Evolutionary conservation across 2,113 vertebrate species (phyloP), one percentile per base, ranked within the genome.

Genomic region (Accipiter cooperii): DNA sequence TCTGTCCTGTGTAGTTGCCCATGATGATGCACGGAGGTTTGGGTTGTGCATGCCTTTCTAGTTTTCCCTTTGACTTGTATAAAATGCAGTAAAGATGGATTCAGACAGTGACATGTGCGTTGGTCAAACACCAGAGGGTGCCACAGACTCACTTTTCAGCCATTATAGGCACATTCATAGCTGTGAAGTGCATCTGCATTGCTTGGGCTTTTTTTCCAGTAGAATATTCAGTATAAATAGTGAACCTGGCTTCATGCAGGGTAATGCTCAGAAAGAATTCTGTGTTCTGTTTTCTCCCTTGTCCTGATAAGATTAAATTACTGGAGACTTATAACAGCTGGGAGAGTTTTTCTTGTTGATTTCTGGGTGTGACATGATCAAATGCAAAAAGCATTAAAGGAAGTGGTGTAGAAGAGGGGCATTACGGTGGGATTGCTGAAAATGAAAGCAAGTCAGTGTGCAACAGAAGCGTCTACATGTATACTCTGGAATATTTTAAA

Each of bases 51-150:
- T 87, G 28, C 13, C 4, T 60, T 88, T 40, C 20, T 54, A 24
- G 13, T 42, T 42, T 84, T 38, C 34, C 34, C 22, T 78, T 82
- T 66, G 13, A 42, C 38, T 52, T 79, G 65, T 12, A 20, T 90
- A 40, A 74, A 90, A 61, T 25, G 17, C 33, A 77, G 21, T 81
- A 49, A 78, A 61, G 26, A 25, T 51, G 26, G 29, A 16, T 83
- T 84, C 52, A n/a, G 40, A 42, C 61, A 66, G 42, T 18, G 24
- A 38, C 44, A 1, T 44, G 4, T 83, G 47, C 42, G 0, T 11
- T 94, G 17, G 2, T 95, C 81, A 65, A 94, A 97, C 98, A 98
- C 97, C 96, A 98, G 98, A 98, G 98, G 98, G 98, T 96, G 98
- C 97, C 87, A 97, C 94, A 98, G 96, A 82, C 90, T 97, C 78